Evolutionary conservation across 2,113 vertebrate species (phyloP).

Genomic region (Hypocryptadius cinnamomeus): DNA sequence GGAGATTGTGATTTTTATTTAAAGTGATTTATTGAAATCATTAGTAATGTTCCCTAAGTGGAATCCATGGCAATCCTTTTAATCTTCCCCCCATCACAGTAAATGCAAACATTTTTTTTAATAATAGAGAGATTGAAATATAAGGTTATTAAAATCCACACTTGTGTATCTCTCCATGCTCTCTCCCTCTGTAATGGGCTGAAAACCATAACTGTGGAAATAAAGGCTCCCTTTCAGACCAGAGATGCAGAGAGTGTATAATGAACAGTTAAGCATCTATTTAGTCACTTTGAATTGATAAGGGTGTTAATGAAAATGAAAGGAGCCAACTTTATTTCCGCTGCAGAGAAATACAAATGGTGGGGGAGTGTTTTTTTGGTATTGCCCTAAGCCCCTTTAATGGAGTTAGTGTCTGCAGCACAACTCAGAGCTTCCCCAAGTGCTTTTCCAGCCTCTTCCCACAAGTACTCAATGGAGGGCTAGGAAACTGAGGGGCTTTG

Average conservation of each 20-base stretch:
- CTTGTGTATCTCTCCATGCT: not conserved
- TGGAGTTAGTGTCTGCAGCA: not conserved
- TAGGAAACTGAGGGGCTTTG: not conserved
- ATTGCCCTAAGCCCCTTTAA: not conserved
- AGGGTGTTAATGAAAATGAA: not conserved
- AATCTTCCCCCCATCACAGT: not conserved
- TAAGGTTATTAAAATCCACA: constrained; percentile 21
- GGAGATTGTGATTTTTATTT: constrained; percentile 49
- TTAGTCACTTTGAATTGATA: not conserved
- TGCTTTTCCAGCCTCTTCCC: not conserved
- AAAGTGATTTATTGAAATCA: constrained; percentile 39
- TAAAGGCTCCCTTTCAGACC: not conserved
- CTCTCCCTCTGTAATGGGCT: not conserved
- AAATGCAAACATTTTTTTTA: constrained; percentile 38
- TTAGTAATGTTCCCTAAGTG: constrained; percentile 20
- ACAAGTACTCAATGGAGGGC: not conserved
- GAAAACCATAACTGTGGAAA: not conserved
- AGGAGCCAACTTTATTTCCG: not conserved
- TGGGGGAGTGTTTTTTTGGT: not conserved
- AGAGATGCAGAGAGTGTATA: not conserved
- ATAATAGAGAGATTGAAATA: constrained; percentile 25
- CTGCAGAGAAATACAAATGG: not conserved
- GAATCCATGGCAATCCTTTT: constrained; percentile 34
- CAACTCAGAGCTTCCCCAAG: not conserved
- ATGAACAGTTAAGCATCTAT: constrained; percentile 30